Conservation (phyloP, 2,888 invertebrate species). For the Dioctria rufipes region DNA sequence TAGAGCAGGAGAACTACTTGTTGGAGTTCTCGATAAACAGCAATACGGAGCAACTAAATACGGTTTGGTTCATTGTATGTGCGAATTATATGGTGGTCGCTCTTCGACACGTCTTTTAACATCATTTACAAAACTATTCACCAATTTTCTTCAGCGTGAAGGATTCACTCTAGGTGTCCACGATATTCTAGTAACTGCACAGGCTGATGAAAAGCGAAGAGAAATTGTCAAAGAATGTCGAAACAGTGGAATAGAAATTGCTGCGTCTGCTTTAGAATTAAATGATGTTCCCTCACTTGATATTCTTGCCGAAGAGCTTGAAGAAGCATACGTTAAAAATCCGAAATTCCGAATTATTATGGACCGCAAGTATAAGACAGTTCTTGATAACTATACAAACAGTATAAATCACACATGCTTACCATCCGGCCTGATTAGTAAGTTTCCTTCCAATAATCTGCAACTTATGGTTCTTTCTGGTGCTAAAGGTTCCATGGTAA, state of each 20-base stretch:
- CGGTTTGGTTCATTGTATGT: conserved; percentile 94
- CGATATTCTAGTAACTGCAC: conserved; percentile 87
- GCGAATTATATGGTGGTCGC: conserved; percentile 94
- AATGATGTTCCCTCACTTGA: conserved; percentile 75
- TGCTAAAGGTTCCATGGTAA: conserved; percentile 98
- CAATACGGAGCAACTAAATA: conserved; percentile 97
- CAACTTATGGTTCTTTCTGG: conserved; percentile 99
- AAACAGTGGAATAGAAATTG: conserved; percentile 76
- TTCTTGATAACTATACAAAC: conserved; percentile 88
- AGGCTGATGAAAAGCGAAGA: conserved; percentile 82
- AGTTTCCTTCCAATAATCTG: conserved; percentile 96
- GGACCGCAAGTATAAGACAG: conserved; percentile 86
- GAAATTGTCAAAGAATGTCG: conserved; percentile 79
- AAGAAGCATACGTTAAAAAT: conserved; percentile 80
- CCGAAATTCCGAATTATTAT: conserved; percentile 84
- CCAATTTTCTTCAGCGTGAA: conserved; percentile 87
- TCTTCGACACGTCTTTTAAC: conserved; percentile 88
- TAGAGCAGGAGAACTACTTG: conserved; percentile 87
- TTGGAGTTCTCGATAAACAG: conserved; percentile 92
- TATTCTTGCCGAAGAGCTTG: conserved; percentile 78
- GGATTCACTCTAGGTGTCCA: conserved; percentile 97
- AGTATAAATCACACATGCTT: conserved; percentile 90
- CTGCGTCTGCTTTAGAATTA: conserved; percentile 81
- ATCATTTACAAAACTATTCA: conserved; percentile 93
- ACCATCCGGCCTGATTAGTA: conserved; percentile 85